A percentile compares a stretch with the other conserved stretches of the same genome.
phyloP scores from a whole-genome alignment of 2,797 vertebrate genomes.

The Aselliscus stoliczkanus region DNA sequence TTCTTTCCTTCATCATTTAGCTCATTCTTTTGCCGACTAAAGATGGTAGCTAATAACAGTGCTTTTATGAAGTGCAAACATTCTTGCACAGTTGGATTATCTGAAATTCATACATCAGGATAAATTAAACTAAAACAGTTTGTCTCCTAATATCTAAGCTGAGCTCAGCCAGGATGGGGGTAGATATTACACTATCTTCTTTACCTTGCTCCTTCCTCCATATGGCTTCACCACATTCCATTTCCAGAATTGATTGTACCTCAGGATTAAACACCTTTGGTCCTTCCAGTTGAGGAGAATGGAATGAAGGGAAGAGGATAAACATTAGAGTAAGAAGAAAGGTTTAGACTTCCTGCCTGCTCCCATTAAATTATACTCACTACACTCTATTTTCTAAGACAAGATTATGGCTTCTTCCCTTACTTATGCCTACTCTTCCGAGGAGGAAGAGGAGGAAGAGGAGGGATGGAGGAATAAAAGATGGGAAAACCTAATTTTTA shows the following conservation, averaged over 20 bases:
- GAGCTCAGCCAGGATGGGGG: background rate
- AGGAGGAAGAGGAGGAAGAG: rapidly evolving
- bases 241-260: background rate
- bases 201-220: background rate
- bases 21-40: background rate
- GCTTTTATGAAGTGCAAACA: background rate
- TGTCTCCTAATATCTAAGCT: background rate
- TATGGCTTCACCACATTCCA: background rate
- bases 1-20: background rate
- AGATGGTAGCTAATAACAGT: background rate
- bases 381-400: background rate
- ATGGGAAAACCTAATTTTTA: background rate
- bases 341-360: background rate
- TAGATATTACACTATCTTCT: background rate
- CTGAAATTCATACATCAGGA: background rate
- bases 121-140: background rate
- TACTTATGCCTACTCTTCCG: no score
- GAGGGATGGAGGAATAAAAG: background rate
- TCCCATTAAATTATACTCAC: background rate
- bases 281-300: background rate
- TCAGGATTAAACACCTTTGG: background rate
- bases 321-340: background rate
- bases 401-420: background rate
- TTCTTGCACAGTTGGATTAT: background rate
- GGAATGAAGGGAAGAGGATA: background rate